Base-by-base conservation (phyloP, 2,888 invertebrate genomes). In the Luffia ferchaultella region DNA sequence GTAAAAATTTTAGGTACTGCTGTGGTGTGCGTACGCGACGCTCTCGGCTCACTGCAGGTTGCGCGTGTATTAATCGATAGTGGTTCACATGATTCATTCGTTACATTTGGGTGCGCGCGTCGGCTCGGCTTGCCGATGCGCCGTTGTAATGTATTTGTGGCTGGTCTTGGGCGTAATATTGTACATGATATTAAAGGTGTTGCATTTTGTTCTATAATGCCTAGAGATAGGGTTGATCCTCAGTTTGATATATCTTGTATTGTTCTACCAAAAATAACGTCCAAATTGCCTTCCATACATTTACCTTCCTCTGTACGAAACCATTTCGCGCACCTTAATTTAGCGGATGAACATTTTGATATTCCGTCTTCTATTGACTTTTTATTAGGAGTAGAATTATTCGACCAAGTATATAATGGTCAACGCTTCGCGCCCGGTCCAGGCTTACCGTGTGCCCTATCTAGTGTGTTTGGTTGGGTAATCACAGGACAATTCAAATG, bases 401-500 rank as follows among this genome's bases (percentile, higher is more conserved):
- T 43, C 43, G n/a, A 43, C 16, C 5, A 7, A 7, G 16, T 43
- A 12, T 40, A 16, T 41, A 17, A 17, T 16, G 40, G 47, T 7
- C 30, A 30, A 40, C 2, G 30, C 15, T 30, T 40, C 16, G 15
- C 40, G 17, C 7, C 40, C 17, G 40, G 17, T 16, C 45, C 48
- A 1, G 47, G 43, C 9, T 16, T 52, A 7, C 52, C 52, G 12
- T 16, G 9, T 2, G 52, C 52, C 5, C 16, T 50, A 9, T 46
- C 50, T 42, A 47, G 47, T 16, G 41, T 52, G n/a, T 52, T 47
- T 20, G 52, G 52, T 12, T 52, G 47, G 47, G 48, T 52, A 2
- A 42, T 52, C n/a, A 19, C 46, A 1, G 52, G 52, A 3, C 42
- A 45, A 12, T 20, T 50, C 2, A 40, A 47, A 12, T 2, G 16